These are phyloP conservation scores for Anthoscopus minutus DNA, from an alignment of 2,113 vertebrate genomes.

Conservation along the genomic window DNA sequence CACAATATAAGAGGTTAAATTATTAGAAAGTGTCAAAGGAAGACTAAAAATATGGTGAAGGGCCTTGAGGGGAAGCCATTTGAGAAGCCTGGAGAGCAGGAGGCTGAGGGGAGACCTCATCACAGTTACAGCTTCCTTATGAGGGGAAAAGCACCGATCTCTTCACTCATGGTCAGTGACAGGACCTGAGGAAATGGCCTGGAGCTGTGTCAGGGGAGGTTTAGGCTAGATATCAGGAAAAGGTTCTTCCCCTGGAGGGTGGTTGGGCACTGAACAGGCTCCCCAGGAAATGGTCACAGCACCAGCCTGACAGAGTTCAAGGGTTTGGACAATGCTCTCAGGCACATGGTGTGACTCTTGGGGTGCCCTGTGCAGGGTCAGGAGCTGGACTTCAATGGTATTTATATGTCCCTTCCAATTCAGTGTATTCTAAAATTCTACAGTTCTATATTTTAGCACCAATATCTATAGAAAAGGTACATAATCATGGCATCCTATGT, in stretches of 20 bases:
- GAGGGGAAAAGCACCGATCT: not conserved
- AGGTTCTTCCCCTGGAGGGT: not conserved
- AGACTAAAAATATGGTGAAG: not conserved
- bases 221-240: not conserved
- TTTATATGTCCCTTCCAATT: not conserved
- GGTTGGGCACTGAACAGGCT: not conserved
- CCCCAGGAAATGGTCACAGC: too few relatives aligned
- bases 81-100: not conserved
- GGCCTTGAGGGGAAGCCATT: not conserved
- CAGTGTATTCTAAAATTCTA: not conserved
- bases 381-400: rapidly evolving
- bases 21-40: not conserved
- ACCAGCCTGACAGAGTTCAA: not conserved
- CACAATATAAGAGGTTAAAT: not conserved
- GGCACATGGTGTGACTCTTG: not conserved
- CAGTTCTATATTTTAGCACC: not conserved
- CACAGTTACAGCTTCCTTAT: rapidly evolving
- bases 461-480: not conserved
- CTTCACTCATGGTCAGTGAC: too few relatives aligned
- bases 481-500: not conserved
- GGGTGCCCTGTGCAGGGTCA: not conserved
- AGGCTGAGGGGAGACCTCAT: not conserved
- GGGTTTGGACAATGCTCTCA: not conserved
- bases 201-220: too few relatives aligned
- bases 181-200: not conserved